phyloP scores from a whole-genome alignment of 2,797 vertebrate genomes.

The Parambassis ranga region DNA sequence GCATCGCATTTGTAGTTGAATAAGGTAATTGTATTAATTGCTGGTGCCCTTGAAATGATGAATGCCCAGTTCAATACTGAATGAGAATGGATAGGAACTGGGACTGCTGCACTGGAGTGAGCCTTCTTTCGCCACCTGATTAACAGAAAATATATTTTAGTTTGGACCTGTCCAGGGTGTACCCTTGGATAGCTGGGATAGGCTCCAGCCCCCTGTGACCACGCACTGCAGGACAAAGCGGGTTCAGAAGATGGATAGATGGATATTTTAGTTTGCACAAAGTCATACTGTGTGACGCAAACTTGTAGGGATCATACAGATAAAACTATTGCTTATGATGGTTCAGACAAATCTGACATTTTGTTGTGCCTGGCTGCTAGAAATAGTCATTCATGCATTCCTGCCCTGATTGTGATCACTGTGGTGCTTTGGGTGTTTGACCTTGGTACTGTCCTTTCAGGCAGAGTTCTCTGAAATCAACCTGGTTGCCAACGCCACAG shows the following conservation, averaged over 20 bases:
- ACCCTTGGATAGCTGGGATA: too few species aligned
- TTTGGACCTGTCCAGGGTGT: too few species aligned
- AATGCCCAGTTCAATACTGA: background rate
- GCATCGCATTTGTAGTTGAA: background rate
- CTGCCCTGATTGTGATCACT: background rate
- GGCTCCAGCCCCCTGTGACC: too few species aligned
- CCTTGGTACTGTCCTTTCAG: conserved; percentile 62
- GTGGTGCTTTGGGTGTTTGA: conserved; percentile 6
- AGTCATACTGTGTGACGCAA: background rate
- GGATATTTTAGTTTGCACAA: too few species aligned
- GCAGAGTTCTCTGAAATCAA: conserved; percentile 91
- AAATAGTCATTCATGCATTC: background rate
- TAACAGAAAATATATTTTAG: background rate
- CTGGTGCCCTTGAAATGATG: background rate
- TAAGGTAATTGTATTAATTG: too few species aligned
- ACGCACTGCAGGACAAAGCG: too few species aligned
- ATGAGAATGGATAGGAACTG: background rate
- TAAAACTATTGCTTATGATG: too few species aligned
- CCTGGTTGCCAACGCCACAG: conserved; percentile 86
- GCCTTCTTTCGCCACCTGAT: background rate
- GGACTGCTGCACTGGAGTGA: background rate
- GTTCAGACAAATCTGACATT: background rate
- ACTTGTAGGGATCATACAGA: background rate
- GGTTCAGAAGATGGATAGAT: too few species aligned
- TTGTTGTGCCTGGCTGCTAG: background rate